Evolutionary conservation across 2,888 invertebrate species (phyloP).

Genomic region (Chydorus sphaericus): DNA sequence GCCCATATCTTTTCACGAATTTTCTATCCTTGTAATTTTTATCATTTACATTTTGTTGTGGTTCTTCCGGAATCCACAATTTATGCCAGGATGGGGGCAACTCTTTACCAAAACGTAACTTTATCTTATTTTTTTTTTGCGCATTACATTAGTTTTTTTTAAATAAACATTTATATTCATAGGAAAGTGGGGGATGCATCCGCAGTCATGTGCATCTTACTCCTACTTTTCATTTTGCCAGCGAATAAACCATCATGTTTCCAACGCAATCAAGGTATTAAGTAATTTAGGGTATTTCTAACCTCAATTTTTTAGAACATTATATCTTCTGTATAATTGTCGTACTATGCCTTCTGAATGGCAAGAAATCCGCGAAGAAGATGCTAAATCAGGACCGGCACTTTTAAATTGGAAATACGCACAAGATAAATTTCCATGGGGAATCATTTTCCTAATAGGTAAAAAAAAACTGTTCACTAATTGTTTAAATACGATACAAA

Average conservation of each 20-base stretch:
- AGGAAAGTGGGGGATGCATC: constrained; percentile 14
- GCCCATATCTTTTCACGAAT: constrained; percentile 59
- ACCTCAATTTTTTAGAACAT: too few species aligned
- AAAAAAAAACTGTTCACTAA: constrained; percentile 20
- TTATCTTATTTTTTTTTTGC: too few species aligned
- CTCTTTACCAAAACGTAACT: constrained; percentile 23
- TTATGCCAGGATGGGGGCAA: constrained; percentile 74
- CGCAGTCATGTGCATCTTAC: constrained; percentile 29
- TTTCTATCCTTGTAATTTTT: constrained; percentile 54
- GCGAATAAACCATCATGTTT: constrained; percentile 25
- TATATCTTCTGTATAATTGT: too few species aligned
- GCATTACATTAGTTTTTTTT: too few species aligned
- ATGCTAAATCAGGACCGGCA: constrained; percentile 43
- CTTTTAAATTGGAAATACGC: constrained; percentile 72
- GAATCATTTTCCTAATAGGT: constrained; percentile 67
- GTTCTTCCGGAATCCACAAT: constrained; percentile 77
- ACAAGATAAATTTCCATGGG: constrained; percentile 79
- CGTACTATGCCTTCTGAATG: too few species aligned
- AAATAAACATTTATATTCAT: too few species aligned
- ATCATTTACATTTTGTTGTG: constrained; percentile 66
- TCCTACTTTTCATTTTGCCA: constrained; percentile 32
- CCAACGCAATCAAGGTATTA: too few species aligned
- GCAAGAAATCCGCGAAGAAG: background rate
- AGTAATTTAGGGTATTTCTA: too few species aligned
- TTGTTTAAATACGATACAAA: too few species aligned